These are phyloP conservation scores for Pachymerium ferrugineum DNA, from an alignment of 2,888 invertebrate species.

Conservation along the genomic window DNA sequence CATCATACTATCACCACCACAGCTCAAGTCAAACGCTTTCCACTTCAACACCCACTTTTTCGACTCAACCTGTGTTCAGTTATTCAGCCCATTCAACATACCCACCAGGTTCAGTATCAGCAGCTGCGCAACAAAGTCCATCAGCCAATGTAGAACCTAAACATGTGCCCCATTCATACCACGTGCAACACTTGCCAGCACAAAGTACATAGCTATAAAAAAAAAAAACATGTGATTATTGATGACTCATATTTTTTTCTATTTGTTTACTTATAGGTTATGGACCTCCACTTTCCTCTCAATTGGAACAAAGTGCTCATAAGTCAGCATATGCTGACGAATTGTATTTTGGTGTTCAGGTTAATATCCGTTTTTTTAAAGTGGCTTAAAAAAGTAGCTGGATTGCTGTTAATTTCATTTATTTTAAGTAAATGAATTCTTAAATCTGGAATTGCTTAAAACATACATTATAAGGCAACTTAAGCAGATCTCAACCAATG, in stretches of 20 bases:
- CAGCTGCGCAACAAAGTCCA: conserved; percentile 24
- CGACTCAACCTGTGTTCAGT: conserved; percentile 30
- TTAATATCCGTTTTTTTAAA: too few relatives aligned
- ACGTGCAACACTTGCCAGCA: conserved; percentile 32
- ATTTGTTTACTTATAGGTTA: conserved; percentile 35
- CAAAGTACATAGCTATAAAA: conserved; percentile 27
- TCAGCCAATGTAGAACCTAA: background rate
- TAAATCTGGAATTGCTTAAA: too few relatives aligned
- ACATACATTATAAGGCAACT: too few relatives aligned
- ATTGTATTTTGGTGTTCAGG: conserved; percentile 37
- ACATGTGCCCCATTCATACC: conserved; percentile 31
- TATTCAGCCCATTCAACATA: conserved; percentile 29
- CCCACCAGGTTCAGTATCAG: conserved; percentile 10
- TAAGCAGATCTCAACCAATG: too few relatives aligned
- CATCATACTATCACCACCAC: conserved; percentile 28
- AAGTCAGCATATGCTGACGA: conserved; percentile 38
- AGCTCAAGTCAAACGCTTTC: background rate
- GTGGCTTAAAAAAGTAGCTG: too few relatives aligned
- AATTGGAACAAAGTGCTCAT: conserved; percentile 40
- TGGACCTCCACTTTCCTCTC: conserved; percentile 35
- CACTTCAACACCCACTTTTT: conserved; percentile 4
- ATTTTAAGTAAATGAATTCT: too few relatives aligned
- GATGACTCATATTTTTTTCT: background rate
- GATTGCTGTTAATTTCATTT: too few relatives aligned
- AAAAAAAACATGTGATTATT: too few relatives aligned